A percentile compares a stretch with the other conserved stretches of the same genome.
These are phyloP conservation scores for Halichoeres trimaculatus DNA, from an alignment of 2,113 vertebrate genomes.

Conservation along the genomic window DNA sequence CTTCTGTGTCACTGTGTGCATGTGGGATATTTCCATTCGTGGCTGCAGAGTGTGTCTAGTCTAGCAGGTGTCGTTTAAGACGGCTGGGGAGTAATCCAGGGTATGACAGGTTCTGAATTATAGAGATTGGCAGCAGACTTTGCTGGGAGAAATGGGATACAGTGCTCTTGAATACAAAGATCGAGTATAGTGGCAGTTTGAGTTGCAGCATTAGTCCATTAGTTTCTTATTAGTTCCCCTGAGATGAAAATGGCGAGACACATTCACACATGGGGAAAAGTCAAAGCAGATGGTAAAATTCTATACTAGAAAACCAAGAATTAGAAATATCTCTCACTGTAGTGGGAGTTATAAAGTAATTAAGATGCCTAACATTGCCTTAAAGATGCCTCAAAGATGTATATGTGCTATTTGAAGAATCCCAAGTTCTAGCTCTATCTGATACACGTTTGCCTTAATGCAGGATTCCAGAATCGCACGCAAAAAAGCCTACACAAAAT, in stretches of 20 bases:
- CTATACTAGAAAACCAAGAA: too few species aligned
- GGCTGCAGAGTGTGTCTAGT: slow-evolving; percentile 57
- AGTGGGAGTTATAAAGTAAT: too few species aligned
- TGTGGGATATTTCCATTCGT: slow-evolving; percentile 48
- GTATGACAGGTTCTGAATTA: slow-evolving; percentile 67
- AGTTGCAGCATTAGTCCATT: slow-evolving; percentile 26
- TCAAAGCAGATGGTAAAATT: not conserved
- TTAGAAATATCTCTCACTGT: too few species aligned
- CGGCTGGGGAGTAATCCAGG: slow-evolving; percentile 52
- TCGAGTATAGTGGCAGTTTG: slow-evolving; percentile 34
- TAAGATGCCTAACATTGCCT: too few species aligned
- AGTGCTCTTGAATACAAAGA: slow-evolving; percentile 38
- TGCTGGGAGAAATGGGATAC: slow-evolving; percentile 52
- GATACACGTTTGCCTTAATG: not conserved
- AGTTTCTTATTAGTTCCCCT: not conserved
- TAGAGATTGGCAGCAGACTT: slow-evolving; percentile 54
- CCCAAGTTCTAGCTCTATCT: too few species aligned
- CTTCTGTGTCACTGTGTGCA: slow-evolving; percentile 40
- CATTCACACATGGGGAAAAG: not conserved
- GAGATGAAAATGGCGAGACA: not conserved
- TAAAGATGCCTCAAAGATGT: too few species aligned
- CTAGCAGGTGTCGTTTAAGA: slow-evolving; percentile 64
- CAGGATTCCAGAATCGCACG: not conserved
- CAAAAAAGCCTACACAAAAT: not conserved
- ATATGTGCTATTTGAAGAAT: too few species aligned